Conservation (phyloP, 2,113 vertebrate genomes). For the Ascaphus truei region DNA sequence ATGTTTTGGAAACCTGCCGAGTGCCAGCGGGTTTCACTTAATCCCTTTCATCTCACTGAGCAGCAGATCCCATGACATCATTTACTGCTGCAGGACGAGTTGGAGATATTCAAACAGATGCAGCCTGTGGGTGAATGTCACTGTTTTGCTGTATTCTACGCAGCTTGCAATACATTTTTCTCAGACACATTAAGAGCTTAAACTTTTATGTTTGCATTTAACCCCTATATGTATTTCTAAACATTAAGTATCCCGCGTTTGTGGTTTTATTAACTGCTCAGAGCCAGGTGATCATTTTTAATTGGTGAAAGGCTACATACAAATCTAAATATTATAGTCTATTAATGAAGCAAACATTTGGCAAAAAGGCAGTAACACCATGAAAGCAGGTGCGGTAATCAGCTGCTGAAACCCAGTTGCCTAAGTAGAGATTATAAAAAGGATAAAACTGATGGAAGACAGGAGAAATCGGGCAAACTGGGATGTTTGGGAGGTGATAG, state of each 20-base stretch:
- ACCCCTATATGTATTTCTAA: not conserved
- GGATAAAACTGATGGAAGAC: no score
- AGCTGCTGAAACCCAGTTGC: no score
- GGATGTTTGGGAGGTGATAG: no score
- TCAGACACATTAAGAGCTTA: not conserved
- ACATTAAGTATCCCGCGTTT: not conserved
- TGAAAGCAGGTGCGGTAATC: no score
- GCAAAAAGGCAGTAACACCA: no score
- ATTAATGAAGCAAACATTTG: no score
- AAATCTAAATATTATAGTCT: no score
- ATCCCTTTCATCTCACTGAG: slow-evolving; percentile 73
- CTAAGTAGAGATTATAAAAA: no score
- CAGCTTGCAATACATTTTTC: not conserved
- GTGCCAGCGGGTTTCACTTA: slow-evolving; percentile 70
- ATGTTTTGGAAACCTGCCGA: slow-evolving; percentile 62
- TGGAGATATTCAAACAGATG: slow-evolving; percentile 49
- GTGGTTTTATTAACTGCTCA: no score
- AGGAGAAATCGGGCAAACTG: no score
- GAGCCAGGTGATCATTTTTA: no score
- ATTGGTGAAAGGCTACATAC: no score
- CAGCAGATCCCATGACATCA: slow-evolving; percentile 80
- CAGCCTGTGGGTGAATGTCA: slow-evolving; percentile 61
- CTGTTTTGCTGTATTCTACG: slow-evolving; percentile 44
- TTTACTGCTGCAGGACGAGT: slow-evolving; percentile 64
- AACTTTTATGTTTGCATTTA: not conserved